Base-by-base conservation (phyloP, 2,113 vertebrate species). In the Oreochromis tanganicae region DNA sequence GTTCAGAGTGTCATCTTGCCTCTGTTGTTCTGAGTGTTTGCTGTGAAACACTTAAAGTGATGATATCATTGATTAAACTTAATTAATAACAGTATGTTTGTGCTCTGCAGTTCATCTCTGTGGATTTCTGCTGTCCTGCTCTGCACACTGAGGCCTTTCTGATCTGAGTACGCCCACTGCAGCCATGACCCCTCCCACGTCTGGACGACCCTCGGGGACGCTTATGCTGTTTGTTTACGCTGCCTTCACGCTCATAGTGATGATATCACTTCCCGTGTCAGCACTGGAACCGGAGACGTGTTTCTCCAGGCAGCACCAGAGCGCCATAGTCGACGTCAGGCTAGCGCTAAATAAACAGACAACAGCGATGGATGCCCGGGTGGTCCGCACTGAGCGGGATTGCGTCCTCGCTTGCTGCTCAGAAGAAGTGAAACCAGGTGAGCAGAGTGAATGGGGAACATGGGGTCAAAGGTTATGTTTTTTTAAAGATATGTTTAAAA, bases 331-430 rank as follows among this genome's bases (percentile, higher is more conserved):
- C 9, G 93, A 96, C 61, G 61, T 93, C 50, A 78, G 82, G 2
- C 41, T 80, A 85, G 94, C 95, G 2, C n/a, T 93, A 27, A 88
- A 2, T 52, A 61, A 7, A 4, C 43, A 81, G 9, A 36, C 81
- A 7, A 81, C 90, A 1, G 66, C 75, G 16, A 93, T 92, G 91
- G 92, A 90, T 11, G 5, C 91, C 2, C 90, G 84, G 5, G n/a
- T 13, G 34, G 91, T 91, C 5, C 81, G 21, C 2, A 92, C 93
- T 0, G 95, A 96, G 88, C 83, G 91, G 19, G 96, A 95, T 82
- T 97, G 96, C 3, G 93, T 97, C 36, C 88, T 95, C 4, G 91
- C 94, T 78, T 97, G 96, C 90, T 97, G 96, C 91, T 96, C 96
- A 0, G 88, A 92, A 83, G 94, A 93, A 6, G 89, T 96, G 12